Base-by-base conservation (phyloP, 2,888 invertebrate genomes). In the Zygogramma bicolorata region DNA sequence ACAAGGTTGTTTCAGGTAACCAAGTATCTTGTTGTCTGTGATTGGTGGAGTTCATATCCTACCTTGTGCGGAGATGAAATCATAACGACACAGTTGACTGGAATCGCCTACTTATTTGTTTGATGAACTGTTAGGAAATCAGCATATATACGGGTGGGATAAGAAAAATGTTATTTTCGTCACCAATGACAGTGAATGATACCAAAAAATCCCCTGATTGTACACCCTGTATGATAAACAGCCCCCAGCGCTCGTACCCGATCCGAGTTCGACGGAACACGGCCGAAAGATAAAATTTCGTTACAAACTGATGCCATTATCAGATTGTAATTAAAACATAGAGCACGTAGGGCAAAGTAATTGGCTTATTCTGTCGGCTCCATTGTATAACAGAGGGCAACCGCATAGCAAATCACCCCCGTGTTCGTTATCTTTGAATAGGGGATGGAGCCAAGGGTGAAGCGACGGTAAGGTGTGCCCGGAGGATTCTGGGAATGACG, bases 311-410 rank as follows among this genome's bases (percentile, higher is more conserved):
- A 81, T 78, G 79, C 81, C 83, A 85, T 86, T 85, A 86, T 86
- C 85, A 81, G 85, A 86, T 86, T 83, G 86, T 86, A 87, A 87
- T 87, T 87, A 87, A 86, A 87, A 87, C 84, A 86, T 85, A 84
- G 84, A 83, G 82, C 83, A 83, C 46, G 84, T 82, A 83, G 85
- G 84, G 83, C 81, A 83, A 78, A 83, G 86, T 86, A 87, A 87
- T 87, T 87, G 87, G 85, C 86, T 87, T 86, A 87, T 86, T 86
- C 84, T 83, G 85, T 84, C 85, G 82, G 85, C 81, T 82, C 84
- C 84, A 85, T 85, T 86, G 85, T 85, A 85, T 85, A 86, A 86
- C 86, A 85, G 85, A 85, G 86, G 86, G 86, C 85, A 86, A 87
- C 87, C 87, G 86, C 87, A 86, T 84, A 81, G 85, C 84, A 86